Evolutionary conservation across 2,113 vertebrate species (phyloP), one percentile per base, ranked within the genome.

Genomic region (Cyprinodon tularosa): DNA sequence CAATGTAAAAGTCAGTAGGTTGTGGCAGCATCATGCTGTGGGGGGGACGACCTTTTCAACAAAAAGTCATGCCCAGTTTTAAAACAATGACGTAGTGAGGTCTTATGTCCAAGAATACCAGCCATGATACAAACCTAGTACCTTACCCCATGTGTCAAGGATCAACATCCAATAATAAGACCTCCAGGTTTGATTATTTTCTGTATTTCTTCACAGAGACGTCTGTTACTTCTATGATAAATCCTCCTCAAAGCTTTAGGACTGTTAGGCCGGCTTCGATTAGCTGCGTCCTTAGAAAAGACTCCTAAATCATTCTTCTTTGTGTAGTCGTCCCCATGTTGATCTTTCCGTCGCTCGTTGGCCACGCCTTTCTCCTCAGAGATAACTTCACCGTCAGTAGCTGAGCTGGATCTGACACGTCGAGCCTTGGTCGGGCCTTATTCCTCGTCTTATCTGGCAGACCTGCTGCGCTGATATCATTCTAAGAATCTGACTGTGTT

Each of bases 401-500:
- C 22, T 0, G 1, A 74, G 62, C 83, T 67, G 6, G 71, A 64
- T 64, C 85, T 80, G 62, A 76, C 74, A 40, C 1, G 1, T 72
- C 80, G 83, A 87, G 71, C 69, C 50, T 3, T 10, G 8, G 50
- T 87, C 85, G 87, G 29, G 66, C 45, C 61, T 81, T 66, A 38
- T 61, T 82, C 50, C 74, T 64, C 0, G 0, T 69, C 78, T 83
- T 84, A 69, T 78, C 81, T 60, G 71, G 9, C 48, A 11, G 11
- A n/a, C 29, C 64, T 61, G 29, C 40, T 57, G 63, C 48, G 68
- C 80, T 79, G 66, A 74, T 89, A 84, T 83, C 81, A 72, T 65
- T 61, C 10, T 78, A 76, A 84, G 66, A 77, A 68, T 84, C 72
- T 61, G 48, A 1, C 40, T 3, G 66, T 66, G 86, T 92, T 90